Percentiles rank a stretch among this genome's conserved stretches.
Evolutionary conservation across 2,797 vertebrate species (phyloP).

Genomic region (Rhinoraja longicauda): DNA sequence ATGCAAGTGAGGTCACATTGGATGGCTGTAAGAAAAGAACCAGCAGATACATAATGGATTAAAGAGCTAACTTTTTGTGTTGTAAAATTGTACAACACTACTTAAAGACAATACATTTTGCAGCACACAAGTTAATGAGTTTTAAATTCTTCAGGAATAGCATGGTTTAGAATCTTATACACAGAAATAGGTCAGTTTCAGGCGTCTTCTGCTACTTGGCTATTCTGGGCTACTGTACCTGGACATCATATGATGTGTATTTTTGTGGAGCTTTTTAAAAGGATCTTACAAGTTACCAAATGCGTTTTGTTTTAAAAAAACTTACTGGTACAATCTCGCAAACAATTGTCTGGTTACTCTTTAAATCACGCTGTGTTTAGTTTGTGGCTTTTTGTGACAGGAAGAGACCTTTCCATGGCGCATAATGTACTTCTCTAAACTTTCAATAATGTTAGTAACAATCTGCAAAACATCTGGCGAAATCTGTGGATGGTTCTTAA

Average conservation of each 20-base stretch:
- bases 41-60: background rate
- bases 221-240: background rate
- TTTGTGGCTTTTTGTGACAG: slow-evolving; percentile 13
- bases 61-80: background rate
- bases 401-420: slow-evolving; percentile 66
- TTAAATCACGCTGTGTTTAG: slow-evolving; percentile 20
- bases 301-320: background rate
- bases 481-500: slow-evolving; percentile 79
- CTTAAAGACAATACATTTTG: background rate
- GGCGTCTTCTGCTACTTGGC: background rate
- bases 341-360: background rate
- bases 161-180: background rate
- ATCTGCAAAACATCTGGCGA: slow-evolving; percentile 79
- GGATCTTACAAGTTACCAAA: background rate
- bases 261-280: background rate
- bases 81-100: background rate
- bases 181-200: background rate
- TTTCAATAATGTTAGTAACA: slow-evolving; percentile 82
- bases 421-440: slow-evolving; percentile 79
- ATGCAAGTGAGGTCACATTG: background rate
- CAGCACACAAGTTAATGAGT: background rate
- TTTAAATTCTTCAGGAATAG: background rate
- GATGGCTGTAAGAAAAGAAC: background rate
- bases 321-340: background rate
- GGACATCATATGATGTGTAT: background rate